Conservation (phyloP, 2,113 vertebrate genomes). For the Brachypteracias leptosomus region DNA sequence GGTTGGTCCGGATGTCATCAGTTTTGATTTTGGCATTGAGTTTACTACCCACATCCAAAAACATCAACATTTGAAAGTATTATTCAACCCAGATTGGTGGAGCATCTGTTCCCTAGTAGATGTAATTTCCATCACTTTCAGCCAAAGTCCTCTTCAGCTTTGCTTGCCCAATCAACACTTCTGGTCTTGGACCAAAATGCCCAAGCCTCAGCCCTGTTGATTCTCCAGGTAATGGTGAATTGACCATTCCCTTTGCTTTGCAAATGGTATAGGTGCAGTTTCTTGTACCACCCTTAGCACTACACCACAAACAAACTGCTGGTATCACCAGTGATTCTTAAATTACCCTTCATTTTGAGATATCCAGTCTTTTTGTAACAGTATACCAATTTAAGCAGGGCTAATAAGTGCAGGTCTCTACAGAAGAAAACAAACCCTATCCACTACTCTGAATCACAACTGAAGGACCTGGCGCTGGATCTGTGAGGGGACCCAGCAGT, state of each 20-base stretch:
- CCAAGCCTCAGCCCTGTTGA: neutral
- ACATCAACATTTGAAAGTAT: neutral
- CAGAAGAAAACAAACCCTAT: neutral
- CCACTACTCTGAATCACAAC: neutral
- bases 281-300: neutral
- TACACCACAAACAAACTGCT: neutral
- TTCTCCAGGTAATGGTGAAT: neutral
- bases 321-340: neutral
- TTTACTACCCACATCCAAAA: neutral
- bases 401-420: neutral
- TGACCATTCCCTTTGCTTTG: neutral
- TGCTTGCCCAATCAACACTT: neutral
- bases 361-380: neutral
- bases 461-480: neutral
- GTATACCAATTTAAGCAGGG: neutral
- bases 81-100: neutral
- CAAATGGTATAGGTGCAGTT: accelerated
- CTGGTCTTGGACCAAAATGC: neutral
- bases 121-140: neutral
- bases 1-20: neutral
- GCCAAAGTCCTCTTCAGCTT: neutral
- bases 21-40: neutral
- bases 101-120: neutral
- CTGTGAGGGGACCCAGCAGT: neutral
- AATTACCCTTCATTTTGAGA: neutral